These are phyloP conservation scores for Agriotes lineatus DNA, from an alignment of 2,888 invertebrate genomes.

Conservation along the genomic window DNA sequence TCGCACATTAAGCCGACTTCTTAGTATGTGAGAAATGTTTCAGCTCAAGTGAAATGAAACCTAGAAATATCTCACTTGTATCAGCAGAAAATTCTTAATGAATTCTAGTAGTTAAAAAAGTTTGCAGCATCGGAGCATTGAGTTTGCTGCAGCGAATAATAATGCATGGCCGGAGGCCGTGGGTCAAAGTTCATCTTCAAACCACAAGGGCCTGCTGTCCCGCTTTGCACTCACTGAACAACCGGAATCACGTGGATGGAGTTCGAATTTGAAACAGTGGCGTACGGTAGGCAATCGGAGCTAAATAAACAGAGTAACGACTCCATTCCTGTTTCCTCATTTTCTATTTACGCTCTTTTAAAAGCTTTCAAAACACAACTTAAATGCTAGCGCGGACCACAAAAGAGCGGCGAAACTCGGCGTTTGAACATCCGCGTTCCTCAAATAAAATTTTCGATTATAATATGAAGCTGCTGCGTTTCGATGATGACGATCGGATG, in stretches of 20 bases:
- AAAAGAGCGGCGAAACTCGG: slow-evolving; percentile 21
- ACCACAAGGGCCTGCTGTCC: slow-evolving; percentile 55
- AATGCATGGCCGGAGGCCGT: slow-evolving; percentile 61
- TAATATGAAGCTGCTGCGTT: too few relatives aligned
- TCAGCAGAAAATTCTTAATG: slow-evolving; percentile 66
- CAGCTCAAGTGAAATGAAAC: slow-evolving; percentile 65
- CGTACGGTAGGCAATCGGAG: slow-evolving; percentile 39
- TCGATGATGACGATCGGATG: too few relatives aligned
- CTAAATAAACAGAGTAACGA: slow-evolving; percentile 50
- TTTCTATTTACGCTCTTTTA: slow-evolving; percentile 47
- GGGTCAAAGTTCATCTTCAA: slow-evolving; percentile 62
- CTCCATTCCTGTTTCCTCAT: slow-evolving; percentile 42
- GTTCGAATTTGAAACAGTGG: slow-evolving; percentile 51
- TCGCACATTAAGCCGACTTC: slow-evolving; percentile 52
- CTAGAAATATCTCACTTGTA: slow-evolving; percentile 66
- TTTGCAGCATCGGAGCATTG: slow-evolving; percentile 65
- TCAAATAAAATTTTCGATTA: slow-evolving; percentile 13
- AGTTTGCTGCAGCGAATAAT: slow-evolving; percentile 65
- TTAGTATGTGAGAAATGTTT: slow-evolving; percentile 63
- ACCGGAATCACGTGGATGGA: slow-evolving; percentile 53
- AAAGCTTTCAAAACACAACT: slow-evolving; percentile 44
- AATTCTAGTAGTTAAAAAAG: slow-evolving; percentile 67
- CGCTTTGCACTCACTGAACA: slow-evolving; percentile 46
- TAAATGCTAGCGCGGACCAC: slow-evolving; percentile 33
- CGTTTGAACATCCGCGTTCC: slow-evolving; percentile 26